Percentiles rank a stretch among this genome's conserved stretches.
Evolutionary conservation across 2,113 vertebrate genomes (phyloP).

Genomic region (Chroicocephalus ridibundus): DNA sequence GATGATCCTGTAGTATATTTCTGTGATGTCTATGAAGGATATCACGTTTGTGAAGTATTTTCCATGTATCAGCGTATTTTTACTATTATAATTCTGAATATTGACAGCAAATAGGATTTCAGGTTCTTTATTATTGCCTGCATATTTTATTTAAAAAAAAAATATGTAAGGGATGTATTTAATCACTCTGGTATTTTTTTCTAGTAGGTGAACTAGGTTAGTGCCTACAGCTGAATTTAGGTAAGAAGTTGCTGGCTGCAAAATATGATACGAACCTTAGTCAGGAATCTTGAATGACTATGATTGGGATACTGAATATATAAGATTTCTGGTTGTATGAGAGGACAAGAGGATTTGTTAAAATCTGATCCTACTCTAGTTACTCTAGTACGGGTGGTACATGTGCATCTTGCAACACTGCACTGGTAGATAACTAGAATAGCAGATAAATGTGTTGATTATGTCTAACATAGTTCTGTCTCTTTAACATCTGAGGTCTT

Average conservation of each 20-base stretch:
- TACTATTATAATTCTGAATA: background rate
- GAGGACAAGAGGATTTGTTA: background rate
- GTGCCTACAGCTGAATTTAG: background rate
- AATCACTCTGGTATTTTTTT: background rate
- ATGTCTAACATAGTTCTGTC: background rate
- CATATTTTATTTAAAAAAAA: background rate
- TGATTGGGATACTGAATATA: background rate
- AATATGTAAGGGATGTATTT: background rate
- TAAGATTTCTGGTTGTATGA: background rate
- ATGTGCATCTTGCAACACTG: background rate
- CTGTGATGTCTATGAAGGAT: background rate
- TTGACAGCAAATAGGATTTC: background rate
- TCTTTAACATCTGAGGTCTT: background rate
- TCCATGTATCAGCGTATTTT: background rate
- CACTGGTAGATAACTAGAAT: background rate
- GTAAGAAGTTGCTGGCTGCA: background rate
- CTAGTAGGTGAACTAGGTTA: background rate
- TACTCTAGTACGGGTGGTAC: background rate
- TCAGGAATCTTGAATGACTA: background rate
- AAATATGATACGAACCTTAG: background rate
- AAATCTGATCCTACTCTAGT: background rate
- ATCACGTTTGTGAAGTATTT: background rate
- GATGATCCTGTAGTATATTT: background rate
- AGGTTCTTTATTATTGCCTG: background rate
- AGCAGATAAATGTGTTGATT: background rate